Evolutionary conservation across 2,797 vertebrate species (phyloP).

Genomic region (Pteropus rufus): DNA sequence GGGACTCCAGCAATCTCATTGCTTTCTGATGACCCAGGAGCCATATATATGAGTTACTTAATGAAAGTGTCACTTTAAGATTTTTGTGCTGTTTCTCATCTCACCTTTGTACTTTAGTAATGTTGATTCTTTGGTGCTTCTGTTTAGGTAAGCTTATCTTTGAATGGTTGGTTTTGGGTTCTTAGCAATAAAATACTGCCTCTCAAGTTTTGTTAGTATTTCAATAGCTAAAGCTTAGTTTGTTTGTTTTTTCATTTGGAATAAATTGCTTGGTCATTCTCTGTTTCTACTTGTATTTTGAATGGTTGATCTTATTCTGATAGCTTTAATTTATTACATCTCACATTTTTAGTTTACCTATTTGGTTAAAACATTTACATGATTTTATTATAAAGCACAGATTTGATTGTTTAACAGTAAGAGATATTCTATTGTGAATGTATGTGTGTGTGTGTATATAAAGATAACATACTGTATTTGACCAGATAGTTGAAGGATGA

Average conservation of each 20-base stretch:
- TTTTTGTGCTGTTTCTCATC: constrained; percentile 36
- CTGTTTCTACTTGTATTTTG: constrained; percentile 50
- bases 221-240: constrained; percentile 28
- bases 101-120: constrained; percentile 72
- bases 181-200: constrained; percentile 62
- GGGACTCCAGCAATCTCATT: background rate
- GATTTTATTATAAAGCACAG: constrained; percentile 46
- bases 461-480: background rate
- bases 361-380: constrained; percentile 48
- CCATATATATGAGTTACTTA: background rate
- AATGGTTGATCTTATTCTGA: constrained; percentile 29
- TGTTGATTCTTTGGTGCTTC: constrained; percentile 65
- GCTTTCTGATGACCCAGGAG: constrained; percentile 33
- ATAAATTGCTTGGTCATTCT: constrained; percentile 56
- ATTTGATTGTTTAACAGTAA: constrained; percentile 27
- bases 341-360: constrained; percentile 41
- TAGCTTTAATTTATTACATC: constrained; percentile 9
- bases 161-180: constrained; percentile 66
- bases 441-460: background rate
- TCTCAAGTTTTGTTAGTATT: constrained; percentile 64
- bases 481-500: constrained; percentile 40
- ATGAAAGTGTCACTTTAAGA: constrained; percentile 62
- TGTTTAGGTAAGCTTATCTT: constrained; percentile 64
- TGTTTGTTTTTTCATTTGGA: background rate
- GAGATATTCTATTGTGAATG: background rate